A percentile compares a stretch with the other conserved stretches of the same genome.
Evolutionary conservation across 2,797 vertebrate species (phyloP).

Genomic region (Myiothlypis chrysogaster): DNA sequence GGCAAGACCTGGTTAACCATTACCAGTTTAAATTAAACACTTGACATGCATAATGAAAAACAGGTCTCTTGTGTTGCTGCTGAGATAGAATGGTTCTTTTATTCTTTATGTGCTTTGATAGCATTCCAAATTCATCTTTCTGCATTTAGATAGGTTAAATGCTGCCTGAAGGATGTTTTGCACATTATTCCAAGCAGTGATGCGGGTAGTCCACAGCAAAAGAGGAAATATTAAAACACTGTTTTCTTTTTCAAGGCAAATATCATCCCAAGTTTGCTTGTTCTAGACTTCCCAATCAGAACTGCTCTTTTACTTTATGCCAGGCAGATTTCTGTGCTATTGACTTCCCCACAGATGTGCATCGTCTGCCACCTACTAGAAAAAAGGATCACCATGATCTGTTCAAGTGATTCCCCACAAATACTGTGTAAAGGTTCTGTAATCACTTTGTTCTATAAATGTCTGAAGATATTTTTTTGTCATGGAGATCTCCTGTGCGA

Average conservation of each 20-base stretch:
- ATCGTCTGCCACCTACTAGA: background rate
- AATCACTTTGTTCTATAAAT: background rate
- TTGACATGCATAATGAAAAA: slow-evolving; percentile 11
- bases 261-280: background rate
- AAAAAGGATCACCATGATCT: background rate
- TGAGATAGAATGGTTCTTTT: slow-evolving; percentile 2
- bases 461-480: background rate
- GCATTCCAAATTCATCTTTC: slow-evolving; percentile 25
- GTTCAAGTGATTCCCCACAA: background rate
- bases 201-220: background rate
- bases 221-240: slow-evolving; percentile 1
- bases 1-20: slow-evolving; percentile 9
- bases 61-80: background rate
- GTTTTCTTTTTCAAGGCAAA: slow-evolving; percentile 7
- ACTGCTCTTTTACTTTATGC: background rate
- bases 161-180: background rate
- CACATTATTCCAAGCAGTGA: background rate
- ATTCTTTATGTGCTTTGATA: slow-evolving; percentile 20
- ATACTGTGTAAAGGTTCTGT: background rate
- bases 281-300: background rate
- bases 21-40: slow-evolving; percentile 52
- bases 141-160: slow-evolving; percentile 25
- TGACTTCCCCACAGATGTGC: background rate
- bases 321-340: background rate
- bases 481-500: background rate